phyloP scores from a whole-genome alignment of 1,140 invertebrate species.

The Melitaea cinxia region DNA sequence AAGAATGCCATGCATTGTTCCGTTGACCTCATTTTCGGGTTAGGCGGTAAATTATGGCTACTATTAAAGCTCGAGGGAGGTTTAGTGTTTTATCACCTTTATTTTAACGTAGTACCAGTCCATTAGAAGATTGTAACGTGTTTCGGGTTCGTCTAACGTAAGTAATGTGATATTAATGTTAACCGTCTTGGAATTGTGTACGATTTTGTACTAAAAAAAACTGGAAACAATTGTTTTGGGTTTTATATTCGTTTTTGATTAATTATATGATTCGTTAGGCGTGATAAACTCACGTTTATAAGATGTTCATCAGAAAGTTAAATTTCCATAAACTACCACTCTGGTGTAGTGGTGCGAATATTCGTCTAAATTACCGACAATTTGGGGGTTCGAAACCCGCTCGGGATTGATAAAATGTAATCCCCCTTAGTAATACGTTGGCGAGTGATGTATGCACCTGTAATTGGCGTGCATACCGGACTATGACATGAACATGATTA shows the following conservation, averaged over 20 bases:
- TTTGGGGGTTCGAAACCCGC: too few relatives aligned
- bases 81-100: slow-evolving; percentile 42
- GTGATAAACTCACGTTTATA: too few relatives aligned
- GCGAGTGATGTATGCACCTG: too few relatives aligned
- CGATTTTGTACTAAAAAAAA: background rate
- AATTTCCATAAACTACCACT: too few relatives aligned
- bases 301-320: too few relatives aligned
- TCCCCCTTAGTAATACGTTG: too few relatives aligned
- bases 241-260: background rate
- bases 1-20: slow-evolving; percentile 14
- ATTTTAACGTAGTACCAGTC: slow-evolving; percentile 35
- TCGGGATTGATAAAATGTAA: too few relatives aligned
- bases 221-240: background rate
- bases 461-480: too few relatives aligned
- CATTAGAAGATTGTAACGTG: slow-evolving; percentile 41
- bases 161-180: slow-evolving; percentile 22
- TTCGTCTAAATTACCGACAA: too few relatives aligned
- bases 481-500: too few relatives aligned
- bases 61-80: slow-evolving; percentile 15
- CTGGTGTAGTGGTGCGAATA: too few relatives aligned
- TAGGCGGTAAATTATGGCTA: slow-evolving; percentile 15
- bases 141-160: slow-evolving; percentile 20
- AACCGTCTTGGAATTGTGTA: background rate
- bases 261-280: too few relatives aligned
- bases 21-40: slow-evolving; percentile 21